Conservation (phyloP, 2,113 vertebrate species). For the Apodemus sylvaticus region DNA sequence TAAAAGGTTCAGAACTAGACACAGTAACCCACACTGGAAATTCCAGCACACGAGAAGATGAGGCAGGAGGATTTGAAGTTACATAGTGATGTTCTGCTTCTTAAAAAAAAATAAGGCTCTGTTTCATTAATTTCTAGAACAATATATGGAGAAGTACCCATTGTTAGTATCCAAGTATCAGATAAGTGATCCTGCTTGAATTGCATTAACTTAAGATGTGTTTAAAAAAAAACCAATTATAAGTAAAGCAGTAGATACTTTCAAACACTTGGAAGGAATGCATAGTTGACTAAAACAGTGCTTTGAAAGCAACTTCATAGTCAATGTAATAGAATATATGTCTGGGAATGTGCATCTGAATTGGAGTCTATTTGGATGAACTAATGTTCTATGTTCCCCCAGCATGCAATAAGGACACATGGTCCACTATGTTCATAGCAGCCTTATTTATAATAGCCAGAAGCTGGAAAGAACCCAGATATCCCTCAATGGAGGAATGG, state of each 20-base stretch:
- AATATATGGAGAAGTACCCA: neutral
- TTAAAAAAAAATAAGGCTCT: constrained; percentile 24
- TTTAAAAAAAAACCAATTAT: constrained; percentile 10
- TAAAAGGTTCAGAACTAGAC: constrained; percentile 3
- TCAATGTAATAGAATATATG: constrained; percentile 45
- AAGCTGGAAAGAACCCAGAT: too few relatives aligned
- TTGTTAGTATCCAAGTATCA: neutral
- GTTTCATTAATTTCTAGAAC: neutral
- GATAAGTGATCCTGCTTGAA: neutral
- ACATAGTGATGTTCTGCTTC: neutral
- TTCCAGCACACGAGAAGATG: neutral
- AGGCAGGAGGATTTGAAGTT: neutral
- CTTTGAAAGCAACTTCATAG: constrained; percentile 60
- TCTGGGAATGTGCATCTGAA: constrained; percentile 53
- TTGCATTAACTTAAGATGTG: constrained; percentile 11
- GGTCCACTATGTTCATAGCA: too few relatives aligned
- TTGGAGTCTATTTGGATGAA: constrained; percentile 32
- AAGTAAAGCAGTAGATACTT: constrained; percentile 44
- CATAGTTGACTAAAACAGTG: neutral
- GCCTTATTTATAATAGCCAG: too few relatives aligned
- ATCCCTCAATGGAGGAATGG: too few relatives aligned
- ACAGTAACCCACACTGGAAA: neutral
- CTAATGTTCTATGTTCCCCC: constrained; percentile 56
- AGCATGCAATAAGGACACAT: too few relatives aligned
- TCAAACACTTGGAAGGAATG: neutral